Percentiles rank a stretch among this genome's conserved stretches.
Evolutionary conservation across 2,888 invertebrate genomes (phyloP).

Genomic region (Barypeithes pellucidus): DNA sequence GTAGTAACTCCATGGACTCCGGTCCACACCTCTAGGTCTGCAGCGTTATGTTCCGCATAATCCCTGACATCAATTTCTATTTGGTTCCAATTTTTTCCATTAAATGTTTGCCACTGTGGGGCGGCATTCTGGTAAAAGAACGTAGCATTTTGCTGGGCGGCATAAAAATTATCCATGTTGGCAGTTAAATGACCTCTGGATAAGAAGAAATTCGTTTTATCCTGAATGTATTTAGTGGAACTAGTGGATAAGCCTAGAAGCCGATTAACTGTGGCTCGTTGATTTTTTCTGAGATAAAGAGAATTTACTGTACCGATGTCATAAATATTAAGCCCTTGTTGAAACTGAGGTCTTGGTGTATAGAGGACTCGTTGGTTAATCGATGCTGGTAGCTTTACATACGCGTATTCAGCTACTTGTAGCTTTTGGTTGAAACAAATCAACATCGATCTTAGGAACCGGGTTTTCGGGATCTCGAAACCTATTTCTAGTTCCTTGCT

Average conservation of each 20-base stretch:
- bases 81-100: constrained; percentile 74
- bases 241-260: constrained; percentile 60
- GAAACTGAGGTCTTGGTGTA: constrained; percentile 69
- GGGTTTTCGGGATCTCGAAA: constrained; percentile 69
- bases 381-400: constrained; percentile 69
- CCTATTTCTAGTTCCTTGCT: constrained; percentile 70
- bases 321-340: constrained; percentile 71
- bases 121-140: constrained; percentile 76
- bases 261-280: constrained; percentile 63
- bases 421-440: constrained; percentile 74
- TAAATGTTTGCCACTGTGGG: constrained; percentile 80
- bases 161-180: constrained; percentile 76
- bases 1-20: constrained; percentile 57
- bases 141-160: constrained; percentile 74
- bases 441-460: constrained; percentile 71
- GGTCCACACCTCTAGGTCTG: constrained; percentile 71
- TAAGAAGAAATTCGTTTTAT: constrained; percentile 66
- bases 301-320: constrained; percentile 65
- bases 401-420: constrained; percentile 73
- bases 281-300: constrained; percentile 63
- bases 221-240: constrained; percentile 71
- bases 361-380: constrained; percentile 34
- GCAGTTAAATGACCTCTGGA: constrained; percentile 78
- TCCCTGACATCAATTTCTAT: constrained; percentile 72
- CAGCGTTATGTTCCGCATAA: constrained; percentile 67